Evolutionary conservation across 2,888 invertebrate genomes (phyloP).

Genomic region (Nomada lathburiana): DNA sequence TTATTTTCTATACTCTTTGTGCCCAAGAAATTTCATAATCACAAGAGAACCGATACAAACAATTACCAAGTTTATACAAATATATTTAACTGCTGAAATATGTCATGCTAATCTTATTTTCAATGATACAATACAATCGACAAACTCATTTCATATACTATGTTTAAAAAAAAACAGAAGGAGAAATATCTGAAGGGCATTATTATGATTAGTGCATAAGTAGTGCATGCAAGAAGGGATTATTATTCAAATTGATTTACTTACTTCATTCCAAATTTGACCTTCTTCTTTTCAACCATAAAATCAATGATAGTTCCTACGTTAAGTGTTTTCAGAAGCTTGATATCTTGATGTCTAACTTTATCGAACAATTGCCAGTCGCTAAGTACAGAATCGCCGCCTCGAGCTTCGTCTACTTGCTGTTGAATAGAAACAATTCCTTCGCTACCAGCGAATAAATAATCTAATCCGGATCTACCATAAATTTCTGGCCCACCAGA

Average conservation of each 20-base stretch:
- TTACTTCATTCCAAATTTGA: constrained; percentile 92
- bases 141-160: neutral
- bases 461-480: constrained; percentile 88
- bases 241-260: constrained; percentile 75
- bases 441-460: constrained; percentile 85
- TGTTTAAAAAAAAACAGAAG: constrained; percentile 4
- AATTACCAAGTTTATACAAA: neutral
- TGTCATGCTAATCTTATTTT: constrained; percentile 2
- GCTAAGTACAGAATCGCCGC: constrained; percentile 75
- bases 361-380: constrained; percentile 88
- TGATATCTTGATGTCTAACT: constrained; percentile 89
- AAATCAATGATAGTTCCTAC: constrained; percentile 91
- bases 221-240: neutral
- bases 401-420: constrained; percentile 73
- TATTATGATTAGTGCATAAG: neutral
- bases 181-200: neutral
- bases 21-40: neutral
- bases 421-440: constrained; percentile 57
- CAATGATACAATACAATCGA: neutral
- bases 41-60: neutral
- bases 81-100: neutral
- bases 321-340: constrained; percentile 88
- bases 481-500: constrained; percentile 91
- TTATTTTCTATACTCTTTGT: neutral
- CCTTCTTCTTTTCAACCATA: constrained; percentile 94